Conservation (phyloP, 2,113 vertebrate species). For the Mola mola region DNA sequence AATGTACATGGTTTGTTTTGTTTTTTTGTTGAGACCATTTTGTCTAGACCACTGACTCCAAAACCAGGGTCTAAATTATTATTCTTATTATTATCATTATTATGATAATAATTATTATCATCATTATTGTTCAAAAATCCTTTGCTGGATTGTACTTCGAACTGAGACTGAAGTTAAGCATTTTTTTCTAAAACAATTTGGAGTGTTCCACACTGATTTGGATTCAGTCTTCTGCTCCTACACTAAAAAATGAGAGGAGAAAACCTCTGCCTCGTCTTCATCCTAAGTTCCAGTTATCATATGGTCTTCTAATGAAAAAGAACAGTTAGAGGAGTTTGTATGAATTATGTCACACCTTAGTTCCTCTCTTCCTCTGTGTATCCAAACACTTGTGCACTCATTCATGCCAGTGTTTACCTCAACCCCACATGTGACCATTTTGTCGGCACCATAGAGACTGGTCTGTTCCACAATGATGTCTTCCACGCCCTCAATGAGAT, state of each 20-base stretch:
- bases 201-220: no score
- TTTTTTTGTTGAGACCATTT: neutral
- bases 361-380: neutral
- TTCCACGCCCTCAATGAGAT: conserved; percentile 6
- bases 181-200: no score
- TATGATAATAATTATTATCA: no score
- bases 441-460: conserved; percentile 14
- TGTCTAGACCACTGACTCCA: neutral
- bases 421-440: neutral
- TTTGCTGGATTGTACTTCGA: neutral
- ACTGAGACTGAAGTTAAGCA: no score
- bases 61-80: neutral
- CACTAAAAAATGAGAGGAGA: neutral
- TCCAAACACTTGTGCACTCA: neutral
- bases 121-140: no score
- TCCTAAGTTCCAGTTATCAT: conserved; percentile 1
- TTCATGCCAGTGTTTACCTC: conserved; percentile 9
- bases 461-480: conserved; percentile 11
- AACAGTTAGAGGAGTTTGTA: neutral
- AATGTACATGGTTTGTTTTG: no score
- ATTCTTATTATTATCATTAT: no score
- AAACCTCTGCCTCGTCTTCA: neutral
- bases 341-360: neutral
- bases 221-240: neutral
- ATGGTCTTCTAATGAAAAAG: neutral